Evolutionary conservation across 2,888 invertebrate genomes (phyloP), one percentile per base, ranked within the genome.

Genomic region (Tiliacea aurago): DNA sequence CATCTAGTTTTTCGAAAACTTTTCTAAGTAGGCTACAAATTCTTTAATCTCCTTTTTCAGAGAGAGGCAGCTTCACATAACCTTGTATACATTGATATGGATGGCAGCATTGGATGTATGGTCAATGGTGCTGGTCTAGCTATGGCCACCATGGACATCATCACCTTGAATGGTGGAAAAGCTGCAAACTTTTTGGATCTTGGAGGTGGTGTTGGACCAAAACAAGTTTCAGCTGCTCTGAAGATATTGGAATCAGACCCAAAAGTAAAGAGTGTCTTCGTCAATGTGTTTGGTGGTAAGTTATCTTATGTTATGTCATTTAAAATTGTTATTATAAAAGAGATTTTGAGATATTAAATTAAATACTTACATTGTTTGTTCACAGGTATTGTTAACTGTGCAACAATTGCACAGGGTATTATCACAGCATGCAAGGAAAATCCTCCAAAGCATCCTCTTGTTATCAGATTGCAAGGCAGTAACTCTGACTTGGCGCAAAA

Each of bases 141-240:
- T 6, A 99, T 99, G 99, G 99, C 99, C 4, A 99, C 99, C 11
- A 99, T 99, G 99, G 99, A 99, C 92, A 99, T 99, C 55, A 99
- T 99, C 80, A 99, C 99, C 91, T 95, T 99, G 55, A 98, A 99
- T 94, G 99, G 99, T 28, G 99, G 99, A 20, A 97, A 97, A 85
- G 99, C 99, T 13, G 99, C 99, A 0, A 99, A 99, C 94, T 99
- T 99, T 95, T 96, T 99, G 65, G 99, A 99, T 92, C 98, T 99
- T 64, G 99, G 99, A 37, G 99, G 99, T 70, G 98, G 98, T 74
- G 99, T 99, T 0, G 98, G 98, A 72, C 99, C 99, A 91, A 97
- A 98, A 37, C 99, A 99, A 97, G 99, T 99, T 0, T 97, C 97
- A 72, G 98, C 99, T 85, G 99, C 99, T 4, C 98, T 99, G 93